These are phyloP conservation scores for Pelodytes ibericus DNA, from an alignment of 2,797 vertebrate species.

Conservation along the genomic window DNA sequence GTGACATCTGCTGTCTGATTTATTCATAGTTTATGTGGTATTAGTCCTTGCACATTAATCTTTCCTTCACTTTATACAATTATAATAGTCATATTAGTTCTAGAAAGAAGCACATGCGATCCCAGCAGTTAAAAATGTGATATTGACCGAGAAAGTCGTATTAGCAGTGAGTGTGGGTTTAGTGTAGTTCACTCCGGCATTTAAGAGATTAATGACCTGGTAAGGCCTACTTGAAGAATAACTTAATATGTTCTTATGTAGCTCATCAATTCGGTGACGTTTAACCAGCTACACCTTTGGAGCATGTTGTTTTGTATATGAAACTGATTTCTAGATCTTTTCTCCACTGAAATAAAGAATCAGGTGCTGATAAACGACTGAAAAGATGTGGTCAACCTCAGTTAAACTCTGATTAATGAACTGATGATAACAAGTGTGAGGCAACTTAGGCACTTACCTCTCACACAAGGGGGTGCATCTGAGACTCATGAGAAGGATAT, in stretches of 20 bases:
- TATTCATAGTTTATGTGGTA: conserved; percentile 17
- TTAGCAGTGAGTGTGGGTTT: neutral
- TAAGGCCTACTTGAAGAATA: neutral
- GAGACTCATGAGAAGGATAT: too few species aligned
- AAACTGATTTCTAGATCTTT: too few species aligned
- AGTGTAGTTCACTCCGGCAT: neutral
- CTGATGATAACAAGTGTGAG: too few species aligned
- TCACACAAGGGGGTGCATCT: too few species aligned
- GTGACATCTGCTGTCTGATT: conserved; percentile 51
- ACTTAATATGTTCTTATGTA: neutral
- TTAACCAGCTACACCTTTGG: neutral
- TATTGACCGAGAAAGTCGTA: neutral
- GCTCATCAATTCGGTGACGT: neutral
- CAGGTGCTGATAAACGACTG: too few species aligned
- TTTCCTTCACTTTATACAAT: neutral
- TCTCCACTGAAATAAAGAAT: too few species aligned
- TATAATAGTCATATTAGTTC: conserved; percentile 7
- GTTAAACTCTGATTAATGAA: too few species aligned
- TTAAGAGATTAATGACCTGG: neutral
- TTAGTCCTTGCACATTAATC: conserved; percentile 4
- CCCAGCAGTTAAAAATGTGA: neutral
- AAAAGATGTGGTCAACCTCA: too few species aligned
- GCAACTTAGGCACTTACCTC: too few species aligned
- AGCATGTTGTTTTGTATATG: neutral
- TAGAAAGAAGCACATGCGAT: conserved; percentile 13